These are phyloP conservation scores for Baronia brevicornis DNA, from an alignment of 2,888 invertebrate species.

Conservation along the genomic window DNA sequence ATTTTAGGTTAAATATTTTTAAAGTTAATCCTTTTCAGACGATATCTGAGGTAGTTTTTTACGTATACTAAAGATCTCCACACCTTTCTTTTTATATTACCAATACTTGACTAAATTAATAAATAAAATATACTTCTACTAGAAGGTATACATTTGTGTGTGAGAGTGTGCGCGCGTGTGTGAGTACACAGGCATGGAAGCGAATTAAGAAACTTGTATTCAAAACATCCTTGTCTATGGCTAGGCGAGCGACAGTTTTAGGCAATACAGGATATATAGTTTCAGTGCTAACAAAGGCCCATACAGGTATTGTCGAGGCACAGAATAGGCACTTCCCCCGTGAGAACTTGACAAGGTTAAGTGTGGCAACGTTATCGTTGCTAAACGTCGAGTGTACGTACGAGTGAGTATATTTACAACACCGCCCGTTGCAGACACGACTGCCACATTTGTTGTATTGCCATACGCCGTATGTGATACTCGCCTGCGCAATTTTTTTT, in stretches of 20 bases:
- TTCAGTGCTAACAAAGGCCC: constrained; percentile 62
- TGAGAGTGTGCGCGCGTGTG: no score
- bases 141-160: no score
- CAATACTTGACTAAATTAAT: no score
- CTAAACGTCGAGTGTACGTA: constrained; percentile 70
- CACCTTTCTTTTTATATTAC: no score
- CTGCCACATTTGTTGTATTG: constrained; percentile 42
- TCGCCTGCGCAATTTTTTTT: constrained; percentile 22
- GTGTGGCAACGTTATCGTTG: constrained; percentile 73
- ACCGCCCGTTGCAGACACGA: constrained; percentile 64
- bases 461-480: constrained; percentile 25
- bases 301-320: constrained; percentile 73
- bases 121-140: no score
- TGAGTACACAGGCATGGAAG: no score
- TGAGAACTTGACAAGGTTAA: constrained; percentile 74
- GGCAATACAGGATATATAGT: constrained; percentile 59
- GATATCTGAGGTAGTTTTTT: no score
- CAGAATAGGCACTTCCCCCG: constrained; percentile 74
- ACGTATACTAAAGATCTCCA: no score
- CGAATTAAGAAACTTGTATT: constrained; percentile 32
- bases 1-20: no score
- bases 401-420: no score
- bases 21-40: no score
- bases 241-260: constrained; percentile 33
- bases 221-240: constrained; percentile 24